A percentile compares a stretch with the other conserved stretches of the same genome.
Conservation (phyloP, 2,797 vertebrate genomes). For the Neosilurus mollespiculum region DNA sequence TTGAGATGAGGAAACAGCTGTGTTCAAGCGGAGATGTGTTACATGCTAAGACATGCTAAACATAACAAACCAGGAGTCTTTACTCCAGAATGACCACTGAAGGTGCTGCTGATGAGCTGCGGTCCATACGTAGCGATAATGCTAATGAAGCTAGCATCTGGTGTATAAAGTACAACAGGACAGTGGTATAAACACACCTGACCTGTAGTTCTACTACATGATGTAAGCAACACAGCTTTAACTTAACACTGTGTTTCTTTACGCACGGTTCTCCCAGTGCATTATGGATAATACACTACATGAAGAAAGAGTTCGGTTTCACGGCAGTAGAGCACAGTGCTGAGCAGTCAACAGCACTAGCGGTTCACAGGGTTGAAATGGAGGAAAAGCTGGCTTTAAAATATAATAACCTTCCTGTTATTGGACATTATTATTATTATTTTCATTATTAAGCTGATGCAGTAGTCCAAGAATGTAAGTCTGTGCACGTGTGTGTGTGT, state of each 20-base stretch:
- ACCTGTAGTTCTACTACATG: background rate
- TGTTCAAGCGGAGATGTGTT: too few species aligned
- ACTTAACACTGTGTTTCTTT: background rate
- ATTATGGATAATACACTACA: background rate
- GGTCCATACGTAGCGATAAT: too few species aligned
- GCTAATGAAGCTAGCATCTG: too few species aligned
- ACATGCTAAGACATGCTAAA: background rate
- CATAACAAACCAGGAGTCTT: background rate
- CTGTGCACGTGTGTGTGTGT: background rate
- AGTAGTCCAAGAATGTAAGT: conserved; percentile 30
- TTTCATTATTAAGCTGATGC: conserved; percentile 33
- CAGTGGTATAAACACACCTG: background rate
- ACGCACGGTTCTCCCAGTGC: background rate
- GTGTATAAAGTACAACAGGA: background rate
- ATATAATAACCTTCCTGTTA: conserved; percentile 33
- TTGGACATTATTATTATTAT: conserved; percentile 35
- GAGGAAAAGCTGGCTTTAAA: conserved; percentile 14
- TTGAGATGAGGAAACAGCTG: conserved; percentile 35
- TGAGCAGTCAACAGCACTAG: conserved; percentile 3
- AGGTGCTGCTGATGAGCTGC: too few species aligned
- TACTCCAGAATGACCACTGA: background rate
- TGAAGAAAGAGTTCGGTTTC: too few species aligned
- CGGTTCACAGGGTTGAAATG: conserved; percentile 31
- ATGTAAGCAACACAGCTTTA: background rate
- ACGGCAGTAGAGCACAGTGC: background rate